A percentile compares a stretch with the other conserved stretches of the same genome.
Evolutionary conservation across 30 jellyfish, hydroid and myxozoan genomes (phyloP).

Genomic region (Pseudorhiza aurosa): DNA sequence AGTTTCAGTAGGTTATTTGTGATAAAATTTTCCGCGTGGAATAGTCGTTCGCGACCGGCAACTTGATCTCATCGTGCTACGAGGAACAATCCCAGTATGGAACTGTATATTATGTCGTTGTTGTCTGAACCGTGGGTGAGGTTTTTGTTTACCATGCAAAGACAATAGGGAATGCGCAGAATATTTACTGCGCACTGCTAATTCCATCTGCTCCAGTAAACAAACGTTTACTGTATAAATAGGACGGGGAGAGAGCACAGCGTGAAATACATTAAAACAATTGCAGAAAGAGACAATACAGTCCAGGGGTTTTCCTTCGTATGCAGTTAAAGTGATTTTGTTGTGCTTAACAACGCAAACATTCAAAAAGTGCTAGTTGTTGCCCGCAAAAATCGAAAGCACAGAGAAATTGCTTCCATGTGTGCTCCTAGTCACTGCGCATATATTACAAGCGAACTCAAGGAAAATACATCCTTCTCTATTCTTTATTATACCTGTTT

Average conservation of each 20-base stretch:
- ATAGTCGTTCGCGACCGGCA: slow-evolving; percentile 61
- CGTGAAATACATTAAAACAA: slow-evolving; percentile 30
- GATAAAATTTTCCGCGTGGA: background rate
- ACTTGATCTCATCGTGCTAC: slow-evolving; percentile 47
- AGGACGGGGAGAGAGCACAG: slow-evolving; percentile 51
- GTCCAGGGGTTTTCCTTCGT: slow-evolving; percentile 37
- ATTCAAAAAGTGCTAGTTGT: too few relatives aligned
- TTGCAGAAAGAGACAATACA: slow-evolving; percentile 18
- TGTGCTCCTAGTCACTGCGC: too few relatives aligned
- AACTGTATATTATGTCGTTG: slow-evolving; percentile 69
- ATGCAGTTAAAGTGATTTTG: slow-evolving; percentile 9
- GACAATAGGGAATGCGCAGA: slow-evolving; percentile 79
- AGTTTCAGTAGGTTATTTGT: background rate
- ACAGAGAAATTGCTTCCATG: too few relatives aligned
- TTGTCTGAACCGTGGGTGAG: slow-evolving; percentile 76
- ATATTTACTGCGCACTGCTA: slow-evolving; percentile 74
- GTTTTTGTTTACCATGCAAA: slow-evolving; percentile 73
- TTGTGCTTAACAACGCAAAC: slow-evolving; percentile 65
- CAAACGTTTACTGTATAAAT: slow-evolving; percentile 68
- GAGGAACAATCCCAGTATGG: slow-evolving; percentile 43
- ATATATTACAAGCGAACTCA: too few relatives aligned
- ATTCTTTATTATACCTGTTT: too few relatives aligned
- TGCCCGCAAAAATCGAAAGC: too few relatives aligned
- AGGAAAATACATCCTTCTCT: too few relatives aligned
- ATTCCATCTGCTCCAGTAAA: slow-evolving; percentile 86